A percentile compares a stretch with the other conserved stretches of the same genome.
Conservation (phyloP, 92 coral and sea anemone genomes). For the Epizoanthus rinbou region DNA sequence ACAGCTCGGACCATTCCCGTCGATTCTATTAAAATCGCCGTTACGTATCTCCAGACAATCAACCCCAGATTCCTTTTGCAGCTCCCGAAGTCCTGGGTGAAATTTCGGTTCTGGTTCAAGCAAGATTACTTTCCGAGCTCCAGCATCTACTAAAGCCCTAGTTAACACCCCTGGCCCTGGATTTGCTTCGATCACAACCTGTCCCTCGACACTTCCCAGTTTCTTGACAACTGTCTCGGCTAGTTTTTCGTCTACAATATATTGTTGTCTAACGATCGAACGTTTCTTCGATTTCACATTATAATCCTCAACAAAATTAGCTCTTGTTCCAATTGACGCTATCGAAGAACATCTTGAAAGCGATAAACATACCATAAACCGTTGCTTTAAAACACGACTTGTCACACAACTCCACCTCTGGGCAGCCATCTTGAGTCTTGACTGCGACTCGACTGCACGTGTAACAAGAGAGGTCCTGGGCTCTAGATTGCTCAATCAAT, state of each 20-base stretch:
- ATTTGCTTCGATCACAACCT: slow-evolving; percentile 68
- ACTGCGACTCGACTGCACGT: too few species aligned
- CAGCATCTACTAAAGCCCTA: slow-evolving; percentile 79
- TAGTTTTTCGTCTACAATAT: slow-evolving; percentile 69
- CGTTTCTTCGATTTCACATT: slow-evolving; percentile 53
- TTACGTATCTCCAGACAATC: slow-evolving; percentile 57
- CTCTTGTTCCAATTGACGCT: slow-evolving; percentile 41
- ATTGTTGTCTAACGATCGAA: slow-evolving; percentile 71
- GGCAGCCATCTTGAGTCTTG: slow-evolving; percentile 45
- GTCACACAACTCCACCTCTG: slow-evolving; percentile 22
- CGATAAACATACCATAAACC: not conserved
- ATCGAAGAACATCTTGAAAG: slow-evolving; percentile 4
- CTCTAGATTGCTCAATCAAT: not conserved
- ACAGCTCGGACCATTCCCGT: slow-evolving; percentile 71
- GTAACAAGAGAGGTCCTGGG: not conserved
- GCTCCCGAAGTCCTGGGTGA: slow-evolving; percentile 58
- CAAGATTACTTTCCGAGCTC: slow-evolving; percentile 77
- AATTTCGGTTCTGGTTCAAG: slow-evolving; percentile 93
- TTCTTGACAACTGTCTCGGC: slow-evolving; percentile 74
- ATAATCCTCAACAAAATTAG: slow-evolving; percentile 52
- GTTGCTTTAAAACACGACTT: not conserved
- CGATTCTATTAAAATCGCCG: slow-evolving; percentile 94
- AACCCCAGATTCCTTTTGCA: slow-evolving; percentile 54
- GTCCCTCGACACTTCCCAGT: slow-evolving; percentile 59
- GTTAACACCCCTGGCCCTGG: slow-evolving; percentile 91